phyloP scores from a whole-genome alignment of 2,888 invertebrate genomes.

The Hanleya hanleyi region DNA sequence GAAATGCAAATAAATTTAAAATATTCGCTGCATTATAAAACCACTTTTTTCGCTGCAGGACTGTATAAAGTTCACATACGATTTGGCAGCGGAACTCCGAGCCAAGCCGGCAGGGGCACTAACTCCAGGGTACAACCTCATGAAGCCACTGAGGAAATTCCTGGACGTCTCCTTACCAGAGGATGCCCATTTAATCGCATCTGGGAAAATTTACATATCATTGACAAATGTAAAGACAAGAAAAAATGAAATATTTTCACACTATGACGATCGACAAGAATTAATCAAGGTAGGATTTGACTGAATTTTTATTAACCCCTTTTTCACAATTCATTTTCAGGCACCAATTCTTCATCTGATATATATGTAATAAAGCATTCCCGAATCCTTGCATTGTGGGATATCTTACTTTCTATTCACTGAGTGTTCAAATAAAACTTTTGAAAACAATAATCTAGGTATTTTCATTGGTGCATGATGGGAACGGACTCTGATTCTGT shows the following conservation, averaged over 20 bases:
- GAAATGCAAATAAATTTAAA: too few relatives aligned
- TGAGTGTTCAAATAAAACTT: too few relatives aligned
- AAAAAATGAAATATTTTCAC: constrained; percentile 94
- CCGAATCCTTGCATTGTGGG: too few relatives aligned
- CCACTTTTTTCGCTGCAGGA: constrained; percentile 81
- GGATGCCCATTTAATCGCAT: constrained; percentile 91
- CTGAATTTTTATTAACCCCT: background rate
- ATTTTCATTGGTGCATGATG: too few relatives aligned
- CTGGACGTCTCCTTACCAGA: constrained; percentile 79
- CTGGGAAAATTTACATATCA: constrained; percentile 92
- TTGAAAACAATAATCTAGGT: too few relatives aligned
- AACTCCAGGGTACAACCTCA: constrained; percentile 95
- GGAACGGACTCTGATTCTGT: too few relatives aligned
- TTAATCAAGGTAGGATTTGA: constrained; percentile 84
- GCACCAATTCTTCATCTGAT: too few relatives aligned
- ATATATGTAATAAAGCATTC: too few relatives aligned
- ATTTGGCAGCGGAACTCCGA: constrained; percentile 90
- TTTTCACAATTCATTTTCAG: too few relatives aligned
- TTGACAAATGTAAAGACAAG: constrained; percentile 93
- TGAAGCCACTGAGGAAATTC: constrained; percentile 88
- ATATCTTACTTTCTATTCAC: too few relatives aligned
- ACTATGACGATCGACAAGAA: constrained; percentile 93
- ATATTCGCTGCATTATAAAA: too few relatives aligned
- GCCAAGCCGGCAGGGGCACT: constrained; percentile 90
- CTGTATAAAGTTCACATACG: constrained; percentile 90